These are phyloP conservation scores for Brachionus rotundiformis DNA, from an alignment of 1,140 invertebrate species.

Conservation along the genomic window DNA sequence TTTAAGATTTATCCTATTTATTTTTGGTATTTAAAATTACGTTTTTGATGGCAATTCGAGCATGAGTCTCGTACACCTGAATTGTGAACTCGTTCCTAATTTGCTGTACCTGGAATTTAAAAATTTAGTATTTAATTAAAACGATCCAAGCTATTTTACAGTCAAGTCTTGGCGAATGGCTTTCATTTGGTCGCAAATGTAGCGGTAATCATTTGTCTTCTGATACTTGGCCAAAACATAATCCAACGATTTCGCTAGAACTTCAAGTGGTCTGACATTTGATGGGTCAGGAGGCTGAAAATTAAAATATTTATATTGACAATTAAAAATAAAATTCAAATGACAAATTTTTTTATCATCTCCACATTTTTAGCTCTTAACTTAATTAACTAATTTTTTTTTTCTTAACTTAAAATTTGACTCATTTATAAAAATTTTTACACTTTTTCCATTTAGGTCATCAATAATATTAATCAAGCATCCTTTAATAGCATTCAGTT, in stretches of 20 bases:
- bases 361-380: too few relatives aligned
- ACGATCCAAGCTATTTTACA: too few relatives aligned
- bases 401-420: too few relatives aligned
- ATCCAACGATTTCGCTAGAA: constrained; percentile 79
- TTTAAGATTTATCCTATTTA: neutral
- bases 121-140: too few relatives aligned
- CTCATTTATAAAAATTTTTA: too few relatives aligned
- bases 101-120: constrained; percentile 96
- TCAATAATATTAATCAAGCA: too few relatives aligned
- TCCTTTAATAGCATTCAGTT: too few relatives aligned
- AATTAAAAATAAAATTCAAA: too few relatives aligned
- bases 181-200: constrained; percentile 95
- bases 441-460: too few relatives aligned
- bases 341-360: too few relatives aligned
- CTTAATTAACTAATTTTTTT: too few relatives aligned
- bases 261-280: constrained; percentile 81
- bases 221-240: constrained; percentile 89
- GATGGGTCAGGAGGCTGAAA: constrained; percentile 82
- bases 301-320: too few relatives aligned
- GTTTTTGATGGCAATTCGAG: constrained; percentile 51
- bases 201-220: constrained; percentile 84
- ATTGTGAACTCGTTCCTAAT: constrained; percentile 89
- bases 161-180: constrained; percentile 97
- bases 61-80: constrained; percentile 96
- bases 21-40: constrained; percentile 30